Base-by-base conservation (phyloP, 64 coral and sea anemone genomes). In the Stichodactyla helianthus region DNA sequence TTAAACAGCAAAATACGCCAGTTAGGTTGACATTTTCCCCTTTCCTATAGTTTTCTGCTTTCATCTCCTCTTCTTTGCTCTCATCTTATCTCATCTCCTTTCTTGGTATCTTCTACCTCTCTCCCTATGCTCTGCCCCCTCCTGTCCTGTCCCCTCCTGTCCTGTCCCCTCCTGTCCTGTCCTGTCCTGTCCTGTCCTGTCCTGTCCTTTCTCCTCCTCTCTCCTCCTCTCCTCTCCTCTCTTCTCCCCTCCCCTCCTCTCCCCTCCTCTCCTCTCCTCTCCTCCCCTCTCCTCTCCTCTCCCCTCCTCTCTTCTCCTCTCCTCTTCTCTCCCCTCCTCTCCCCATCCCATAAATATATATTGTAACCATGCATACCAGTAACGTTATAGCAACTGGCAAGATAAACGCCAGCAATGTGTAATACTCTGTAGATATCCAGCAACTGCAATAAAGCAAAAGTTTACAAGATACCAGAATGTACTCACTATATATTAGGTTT, bases 401-500 rank as follows among this genome's bases (percentile, higher is more conserved):
- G 23, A 94, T 94, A 27, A 94, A 94, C 0, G 93, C 93, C 13
- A 94, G 80, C 4, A 90, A 67, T 23, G 93, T 86, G 59, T 94
- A 82, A 35, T 68, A 50, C 77, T 94, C 80, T 26, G 93, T 82
- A 4, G 93, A 94, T 79, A 94, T 87, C 93, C 93, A 94, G 85
- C 93, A 94, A 82, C 93, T 94, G 53, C 27, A 53, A 54, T 50
- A 53, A 57, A 14, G 52, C 86, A 71, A 64, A 31, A 35, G 17
- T 4, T 51, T 56, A 15, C 13, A 10, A 17, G 52, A 52, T 61
- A 6, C 23, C 5, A 6, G 10, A 84, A 7, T 12, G 22, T 2
- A 10, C 20, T 50, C 13, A 28, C 54, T 44, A 22, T 64, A 18
- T 57, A 57, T 57, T 31, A 31, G 28, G 28, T 31, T 31, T 31